phyloP scores from a whole-genome alignment of 1,140 invertebrate species.

The Micrasema longulum region DNA sequence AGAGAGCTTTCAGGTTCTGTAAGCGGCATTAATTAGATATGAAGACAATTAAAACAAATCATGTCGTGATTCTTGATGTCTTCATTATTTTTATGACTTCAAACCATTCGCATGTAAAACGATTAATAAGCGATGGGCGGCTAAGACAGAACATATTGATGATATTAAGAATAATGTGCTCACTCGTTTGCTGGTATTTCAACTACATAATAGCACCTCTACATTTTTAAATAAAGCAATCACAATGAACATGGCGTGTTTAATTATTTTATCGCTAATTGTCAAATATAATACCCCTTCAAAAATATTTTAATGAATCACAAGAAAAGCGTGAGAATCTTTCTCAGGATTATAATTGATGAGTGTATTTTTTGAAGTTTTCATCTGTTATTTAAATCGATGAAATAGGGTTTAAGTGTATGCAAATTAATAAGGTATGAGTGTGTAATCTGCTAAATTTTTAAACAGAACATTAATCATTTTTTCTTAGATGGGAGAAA shows the following conservation, averaged over 20 bases:
- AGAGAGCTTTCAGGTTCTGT: constrained; percentile 4
- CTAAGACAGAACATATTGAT: too few species aligned
- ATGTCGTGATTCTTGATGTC: not conserved
- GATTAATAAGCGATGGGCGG: too few species aligned
- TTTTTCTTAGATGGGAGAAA: too few species aligned
- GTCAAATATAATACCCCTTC: not conserved
- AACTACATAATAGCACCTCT: too few species aligned
- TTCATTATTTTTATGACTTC: not conserved
- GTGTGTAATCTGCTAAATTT: not conserved
- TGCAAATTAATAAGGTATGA: constrained; percentile 9
- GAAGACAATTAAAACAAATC: not conserved
- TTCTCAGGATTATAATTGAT: constrained; percentile 17
- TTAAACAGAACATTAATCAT: not conserved
- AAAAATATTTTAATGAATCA: constrained; percentile 9
- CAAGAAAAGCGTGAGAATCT: constrained; percentile 11
- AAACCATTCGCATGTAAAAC: not conserved
- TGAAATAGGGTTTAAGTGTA: not conserved
- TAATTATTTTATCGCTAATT: too few species aligned
- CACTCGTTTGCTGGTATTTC: too few species aligned
- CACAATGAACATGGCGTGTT: too few species aligned
- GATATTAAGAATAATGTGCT: too few species aligned
- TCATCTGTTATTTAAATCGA: constrained; percentile 5
- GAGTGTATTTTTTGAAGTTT: not conserved
- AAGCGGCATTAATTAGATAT: constrained; percentile 3
- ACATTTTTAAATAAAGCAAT: too few species aligned